Base-by-base conservation (phyloP, 2,888 invertebrate genomes). In the Neoitamus cyanurus region DNA sequence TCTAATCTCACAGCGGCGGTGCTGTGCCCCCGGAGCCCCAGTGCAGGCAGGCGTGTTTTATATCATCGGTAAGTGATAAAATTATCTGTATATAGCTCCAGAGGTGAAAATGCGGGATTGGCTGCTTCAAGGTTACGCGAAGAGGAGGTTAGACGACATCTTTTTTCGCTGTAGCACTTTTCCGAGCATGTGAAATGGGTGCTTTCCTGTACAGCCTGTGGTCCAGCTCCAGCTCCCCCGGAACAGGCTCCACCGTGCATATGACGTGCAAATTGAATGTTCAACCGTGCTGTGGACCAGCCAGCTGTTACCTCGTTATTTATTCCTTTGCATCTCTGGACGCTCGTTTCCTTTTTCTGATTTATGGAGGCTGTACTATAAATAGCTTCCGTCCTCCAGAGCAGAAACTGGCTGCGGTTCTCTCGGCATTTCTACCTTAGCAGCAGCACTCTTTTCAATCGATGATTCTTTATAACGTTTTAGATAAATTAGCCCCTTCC, bases 21-120 rank as follows among this genome's bases (percentile, higher is more conserved):
- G 25, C 9, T 58, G 20, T 3, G 58, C 9, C 25, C 58, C 25
- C 20, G 58, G 20, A 25, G 25, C 58, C 58, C 25, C 3, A 25
- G 11, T 48, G 58, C 58, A 58, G 58, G 58, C 58, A 25, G 58
- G 58, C 58, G 25, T 70, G 15, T 70, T 70, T 31, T 70, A 0
- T n/a, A 70, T 15, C 70, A 31, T 70, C 31, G 70, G 70, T 70
- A 70, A 70, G 70, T 70, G 70, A 70, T 70, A 70, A 70, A 70
- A 31, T 70, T 70, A 70, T 25, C 31, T 58, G 6, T 11, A 7
- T 58, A 7, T 58, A 58, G 58, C 25, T 42, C 42, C 42, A n/a
- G n/a, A 4, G 31, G 31, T 31, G 31, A 5, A 31, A 5, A 31
- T 2, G 31, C 31, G 31, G 31, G 31, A 5, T 2, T 2, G 5